Base-by-base conservation (phyloP, 1,140 invertebrate genomes). In the Drosophila bipectinata region DNA sequence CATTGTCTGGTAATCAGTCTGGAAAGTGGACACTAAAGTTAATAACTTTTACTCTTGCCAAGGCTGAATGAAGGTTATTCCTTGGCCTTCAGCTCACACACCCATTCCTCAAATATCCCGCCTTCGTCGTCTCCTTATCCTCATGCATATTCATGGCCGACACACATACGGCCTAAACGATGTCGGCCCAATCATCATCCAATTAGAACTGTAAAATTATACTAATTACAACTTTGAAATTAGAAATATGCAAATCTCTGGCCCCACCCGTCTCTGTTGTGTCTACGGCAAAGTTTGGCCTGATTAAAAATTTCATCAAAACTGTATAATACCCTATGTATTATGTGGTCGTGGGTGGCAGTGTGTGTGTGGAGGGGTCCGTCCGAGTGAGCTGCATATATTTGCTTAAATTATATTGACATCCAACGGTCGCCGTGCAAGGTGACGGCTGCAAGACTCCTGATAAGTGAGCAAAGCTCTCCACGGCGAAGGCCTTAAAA, bases 141-240 rank as follows among this genome's bases (percentile, higher is more conserved):
- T 77, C 71, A 80, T 85, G 77, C 82, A 85, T 84, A 81, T 77
- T 77, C 59, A 80, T 79, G 53, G 59, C 21, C 54, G 10, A 24
- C 56, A 47, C 78, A 63, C 80, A 73, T 68, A 77, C 72, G 55
- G 52, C 63, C 83, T 59, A 68, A 79, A 87, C 72, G 83, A 79
- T 82, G 83, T 77, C 79, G 64, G 62, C 62, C 82, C 84, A 85
- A 82, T 88, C 82, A 87, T 82, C 83, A 88, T 87, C 79, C 83
- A 88, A 88, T 88, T 88, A 88, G 67, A 88, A 71, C 79, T 83
- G 76, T 87, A 88, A 88, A 88, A 88, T 88, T 88, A 88, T 88
- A 88, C 83, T 88, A 88, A 88, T 88, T 88, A 88, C 83, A 88
- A 88, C 83, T 88, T 88, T 88, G 83, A 81, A 88, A 88, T 88